These are phyloP conservation scores for Saccopteryx bilineata DNA, from an alignment of 2,113 vertebrate species.

Conservation along the genomic window DNA sequence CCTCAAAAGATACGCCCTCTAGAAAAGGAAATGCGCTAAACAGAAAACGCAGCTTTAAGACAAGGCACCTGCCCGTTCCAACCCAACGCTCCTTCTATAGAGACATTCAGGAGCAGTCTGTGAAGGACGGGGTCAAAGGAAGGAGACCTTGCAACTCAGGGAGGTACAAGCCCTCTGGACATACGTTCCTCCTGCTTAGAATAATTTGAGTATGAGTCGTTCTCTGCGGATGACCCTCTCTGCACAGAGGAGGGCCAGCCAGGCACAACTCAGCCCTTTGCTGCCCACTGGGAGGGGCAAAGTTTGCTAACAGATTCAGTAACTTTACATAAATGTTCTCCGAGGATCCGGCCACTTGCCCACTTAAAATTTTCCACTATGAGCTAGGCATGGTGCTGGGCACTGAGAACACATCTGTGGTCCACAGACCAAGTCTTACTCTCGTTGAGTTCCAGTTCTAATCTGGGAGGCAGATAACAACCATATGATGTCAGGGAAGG, in stretches of 20 bases:
- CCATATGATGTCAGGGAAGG: fast-evolving
- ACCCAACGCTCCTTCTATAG: neutral
- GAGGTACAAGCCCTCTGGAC: neutral
- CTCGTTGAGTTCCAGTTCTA: neutral
- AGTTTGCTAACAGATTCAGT: neutral
- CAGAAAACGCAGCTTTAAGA: neutral
- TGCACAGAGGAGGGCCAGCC: neutral
- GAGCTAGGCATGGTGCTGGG: neutral
- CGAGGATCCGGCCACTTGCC: neutral
- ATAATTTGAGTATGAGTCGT: neutral
- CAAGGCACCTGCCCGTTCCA: neutral
- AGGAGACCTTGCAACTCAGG: neutral
- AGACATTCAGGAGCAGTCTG: neutral
- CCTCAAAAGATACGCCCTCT: neutral
- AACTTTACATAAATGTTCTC: neutral
- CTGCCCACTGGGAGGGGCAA: neutral
- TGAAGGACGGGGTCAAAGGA: neutral
- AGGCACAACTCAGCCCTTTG: neutral
- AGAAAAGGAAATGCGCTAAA: neutral
- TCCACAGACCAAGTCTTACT: neutral
- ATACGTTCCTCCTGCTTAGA: neutral
- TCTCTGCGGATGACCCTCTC: neutral
- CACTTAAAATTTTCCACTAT: neutral
- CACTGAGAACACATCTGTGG: neutral
- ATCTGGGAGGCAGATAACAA: neutral